These are phyloP conservation scores for Dysmachus trigonus DNA, from an alignment of 2,888 invertebrate genomes.

Conservation along the genomic window DNA sequence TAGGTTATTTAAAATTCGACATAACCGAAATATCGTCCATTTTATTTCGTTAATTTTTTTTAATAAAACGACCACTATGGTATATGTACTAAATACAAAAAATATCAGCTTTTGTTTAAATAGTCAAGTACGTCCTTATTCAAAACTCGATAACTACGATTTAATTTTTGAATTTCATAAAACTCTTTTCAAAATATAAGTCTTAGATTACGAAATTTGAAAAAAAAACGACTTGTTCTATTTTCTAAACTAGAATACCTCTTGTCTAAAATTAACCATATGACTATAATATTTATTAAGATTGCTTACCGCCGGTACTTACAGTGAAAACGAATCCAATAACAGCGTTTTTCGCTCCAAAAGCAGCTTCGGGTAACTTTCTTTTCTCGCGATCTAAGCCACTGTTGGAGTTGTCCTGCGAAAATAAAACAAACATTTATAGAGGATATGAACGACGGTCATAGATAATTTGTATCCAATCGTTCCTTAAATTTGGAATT, in stretches of 20 bases:
- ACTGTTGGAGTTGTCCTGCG: constrained; percentile 65
- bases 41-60: too few species aligned
- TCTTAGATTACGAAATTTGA: background rate
- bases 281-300: background rate
- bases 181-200: background rate
- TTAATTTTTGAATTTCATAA: too few species aligned
- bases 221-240: background rate
- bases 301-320: constrained; percentile 63
- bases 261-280: background rate
- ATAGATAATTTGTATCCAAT: too few species aligned
- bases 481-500: too few species aligned
- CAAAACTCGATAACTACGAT: too few species aligned
- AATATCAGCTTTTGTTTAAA: too few species aligned
- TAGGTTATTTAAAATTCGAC: too few species aligned
- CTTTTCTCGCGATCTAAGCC: constrained; percentile 74
- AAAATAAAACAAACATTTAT: background rate
- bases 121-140: too few species aligned
- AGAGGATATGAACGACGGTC: background rate
- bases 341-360: constrained; percentile 81
- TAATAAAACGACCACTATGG: too few species aligned
- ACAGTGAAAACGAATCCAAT: constrained; percentile 86
- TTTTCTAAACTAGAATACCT: background rate
- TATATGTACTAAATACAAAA: too few species aligned
- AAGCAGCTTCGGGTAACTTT: constrained; percentile 74
- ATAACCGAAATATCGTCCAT: too few species aligned